A percentile compares a stretch with the other conserved stretches of the same genome.
phyloP scores from a whole-genome alignment of 2,888 invertebrate species.

The Polietes domitor region DNA sequence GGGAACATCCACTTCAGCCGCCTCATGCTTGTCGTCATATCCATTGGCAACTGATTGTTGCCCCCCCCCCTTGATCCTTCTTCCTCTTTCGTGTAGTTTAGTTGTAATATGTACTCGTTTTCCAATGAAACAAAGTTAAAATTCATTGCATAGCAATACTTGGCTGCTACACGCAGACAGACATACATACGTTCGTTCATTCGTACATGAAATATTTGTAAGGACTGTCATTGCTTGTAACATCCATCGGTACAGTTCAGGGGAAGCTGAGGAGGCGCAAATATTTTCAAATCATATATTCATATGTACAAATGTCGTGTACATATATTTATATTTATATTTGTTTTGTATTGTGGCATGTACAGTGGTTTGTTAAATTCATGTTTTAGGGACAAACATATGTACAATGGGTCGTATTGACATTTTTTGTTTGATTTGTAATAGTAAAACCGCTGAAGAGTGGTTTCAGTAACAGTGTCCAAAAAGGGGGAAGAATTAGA shows the following conservation, averaged over 20 bases:
- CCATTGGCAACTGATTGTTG: constrained; percentile 23
- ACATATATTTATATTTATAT: neutral
- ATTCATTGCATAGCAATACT: constrained; percentile 26
- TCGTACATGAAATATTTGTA: neutral
- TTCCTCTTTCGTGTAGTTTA: neutral
- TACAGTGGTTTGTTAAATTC: neutral
- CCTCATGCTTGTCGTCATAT: neutral
- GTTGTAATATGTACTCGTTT: constrained; percentile 18
- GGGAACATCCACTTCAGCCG: neutral
- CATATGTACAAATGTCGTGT: neutral
- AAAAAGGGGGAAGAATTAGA: too few relatives aligned
- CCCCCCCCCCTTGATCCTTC: neutral
- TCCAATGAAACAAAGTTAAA: constrained; percentile 15
- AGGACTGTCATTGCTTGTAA: neutral
- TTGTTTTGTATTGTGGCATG: neutral
- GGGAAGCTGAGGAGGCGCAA: neutral
- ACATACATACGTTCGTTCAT: neutral
- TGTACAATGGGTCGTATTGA: too few relatives aligned
- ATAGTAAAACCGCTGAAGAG: too few relatives aligned
- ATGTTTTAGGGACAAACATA: too few relatives aligned
- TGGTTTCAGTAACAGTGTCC: too few relatives aligned
- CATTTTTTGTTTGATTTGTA: too few relatives aligned
- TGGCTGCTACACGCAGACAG: neutral
- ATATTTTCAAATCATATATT: constrained; percentile 7
- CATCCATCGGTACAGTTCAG: neutral